Conservation (phyloP, 1,140 invertebrate species). For the Drosophila kurseongensis region DNA sequence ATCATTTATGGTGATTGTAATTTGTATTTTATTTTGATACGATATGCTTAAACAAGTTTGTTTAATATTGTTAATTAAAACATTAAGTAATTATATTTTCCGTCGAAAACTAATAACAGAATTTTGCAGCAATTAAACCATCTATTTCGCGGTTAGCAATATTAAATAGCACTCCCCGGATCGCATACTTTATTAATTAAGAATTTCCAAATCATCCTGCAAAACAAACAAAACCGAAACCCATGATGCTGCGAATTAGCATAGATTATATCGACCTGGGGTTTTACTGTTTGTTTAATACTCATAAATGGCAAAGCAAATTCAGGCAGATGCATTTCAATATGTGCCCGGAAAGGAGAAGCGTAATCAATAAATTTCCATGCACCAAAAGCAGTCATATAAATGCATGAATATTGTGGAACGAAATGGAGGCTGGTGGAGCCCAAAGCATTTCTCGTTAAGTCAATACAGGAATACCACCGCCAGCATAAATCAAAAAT, state of each 20-base stretch:
- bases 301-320: constrained; percentile 8
- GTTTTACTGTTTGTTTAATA: constrained; percentile 19
- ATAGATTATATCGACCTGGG: constrained; percentile 10
- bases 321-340: constrained; percentile 29
- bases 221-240: constrained; percentile 3
- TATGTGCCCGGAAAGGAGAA: constrained; percentile 18
- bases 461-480: constrained; percentile 58
- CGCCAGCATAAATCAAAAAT: constrained; percentile 57
- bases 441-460: constrained; percentile 19
- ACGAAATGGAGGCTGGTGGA: background rate
- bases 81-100: background rate
- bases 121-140: background rate
- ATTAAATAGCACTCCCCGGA: background rate
- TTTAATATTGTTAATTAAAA: background rate
- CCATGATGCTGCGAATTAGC: constrained; percentile 27
- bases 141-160: background rate
- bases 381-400: constrained; percentile 35
- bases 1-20: too few species aligned
- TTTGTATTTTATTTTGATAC: background rate
- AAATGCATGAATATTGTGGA: constrained; percentile 20
- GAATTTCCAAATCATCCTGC: background rate
- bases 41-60: too few species aligned
- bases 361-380: constrained; percentile 44
- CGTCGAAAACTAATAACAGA: background rate
- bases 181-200: constrained; percentile 29